A percentile compares a stretch with the other conserved stretches of the same genome.
Evolutionary conservation across 2,888 invertebrate species (phyloP).

Genomic region (Diarsia mendica): DNA sequence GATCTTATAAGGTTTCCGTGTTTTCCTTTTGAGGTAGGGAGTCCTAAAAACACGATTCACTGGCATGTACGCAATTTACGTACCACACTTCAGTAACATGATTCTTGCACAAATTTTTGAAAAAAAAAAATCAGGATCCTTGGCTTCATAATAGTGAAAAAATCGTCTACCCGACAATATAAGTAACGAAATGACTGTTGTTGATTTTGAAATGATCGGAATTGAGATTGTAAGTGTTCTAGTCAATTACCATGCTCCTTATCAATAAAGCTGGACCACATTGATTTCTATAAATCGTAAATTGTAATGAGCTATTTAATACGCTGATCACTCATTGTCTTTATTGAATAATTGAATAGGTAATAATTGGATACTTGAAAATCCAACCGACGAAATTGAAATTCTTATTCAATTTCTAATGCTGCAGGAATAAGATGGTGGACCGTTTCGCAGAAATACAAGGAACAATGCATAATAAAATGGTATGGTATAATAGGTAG

Average conservation of each 20-base stretch:
- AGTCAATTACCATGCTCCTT: not conserved
- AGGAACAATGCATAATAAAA: not conserved
- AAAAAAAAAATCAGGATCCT: not conserved
- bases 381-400: slow-evolving; percentile 8
- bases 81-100: not conserved
- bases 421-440: not conserved
- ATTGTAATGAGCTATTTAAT: not conserved
- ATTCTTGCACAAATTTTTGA: not conserved
- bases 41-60: not conserved
- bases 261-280: not conserved
- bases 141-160: not conserved
- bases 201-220: not conserved
- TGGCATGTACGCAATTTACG: not conserved
- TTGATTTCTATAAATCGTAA: not conserved
- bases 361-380: slow-evolving; percentile 9
- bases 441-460: not conserved
- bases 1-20: no score
- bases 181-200: not conserved
- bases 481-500: not conserved
- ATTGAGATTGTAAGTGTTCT: not conserved
- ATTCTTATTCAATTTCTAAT: not conserved
- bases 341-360: slow-evolving; percentile 17
- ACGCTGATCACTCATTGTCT: not conserved
- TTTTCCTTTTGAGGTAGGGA: no score
- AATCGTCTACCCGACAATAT: not conserved